phyloP scores from a whole-genome alignment of 1,140 invertebrate genomes.

The Akabosia matsudoensis region DNA sequence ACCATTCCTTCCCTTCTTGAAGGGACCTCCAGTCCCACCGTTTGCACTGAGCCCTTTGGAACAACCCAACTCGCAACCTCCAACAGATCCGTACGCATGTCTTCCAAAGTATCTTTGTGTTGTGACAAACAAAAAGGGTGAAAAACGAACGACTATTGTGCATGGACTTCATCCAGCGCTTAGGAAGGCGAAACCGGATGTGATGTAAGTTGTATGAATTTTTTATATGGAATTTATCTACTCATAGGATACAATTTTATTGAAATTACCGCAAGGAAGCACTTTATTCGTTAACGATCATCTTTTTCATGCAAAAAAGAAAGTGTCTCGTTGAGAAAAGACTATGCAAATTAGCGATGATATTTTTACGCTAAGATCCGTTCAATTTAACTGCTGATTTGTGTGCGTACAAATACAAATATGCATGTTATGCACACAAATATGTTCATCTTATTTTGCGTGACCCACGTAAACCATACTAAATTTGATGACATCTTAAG shows the following conservation, averaged over 20 bases:
- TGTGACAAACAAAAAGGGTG: slow-evolving; percentile 16
- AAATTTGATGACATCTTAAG: no score
- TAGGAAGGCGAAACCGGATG: neutral
- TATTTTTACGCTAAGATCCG: no score
- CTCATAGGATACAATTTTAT: no score
- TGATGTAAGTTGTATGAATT: slow-evolving; percentile 10
- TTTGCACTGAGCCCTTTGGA: neutral
- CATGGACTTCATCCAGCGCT: slow-evolving; percentile 26
- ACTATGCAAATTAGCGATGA: no score
- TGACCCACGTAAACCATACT: no score
- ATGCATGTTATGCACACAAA: no score
- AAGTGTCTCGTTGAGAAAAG: no score
- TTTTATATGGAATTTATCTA: no score
- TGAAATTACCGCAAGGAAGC: neutral
- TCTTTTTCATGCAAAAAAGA: neutral
- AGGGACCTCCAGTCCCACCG: neutral
- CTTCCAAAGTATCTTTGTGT: slow-evolving; percentile 35
- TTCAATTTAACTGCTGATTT: no score
- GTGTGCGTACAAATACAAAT: no score
- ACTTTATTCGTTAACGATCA: neutral
- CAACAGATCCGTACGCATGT: slow-evolving; percentile 27
- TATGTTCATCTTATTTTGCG: no score
- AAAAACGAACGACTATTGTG: slow-evolving; percentile 29
- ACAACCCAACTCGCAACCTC: neutral
- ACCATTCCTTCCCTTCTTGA: neutral